These are phyloP conservation scores for Caenorhabditis sp. DNA, from an alignment of 2,888 invertebrate genomes.

Conservation along the genomic window DNA sequence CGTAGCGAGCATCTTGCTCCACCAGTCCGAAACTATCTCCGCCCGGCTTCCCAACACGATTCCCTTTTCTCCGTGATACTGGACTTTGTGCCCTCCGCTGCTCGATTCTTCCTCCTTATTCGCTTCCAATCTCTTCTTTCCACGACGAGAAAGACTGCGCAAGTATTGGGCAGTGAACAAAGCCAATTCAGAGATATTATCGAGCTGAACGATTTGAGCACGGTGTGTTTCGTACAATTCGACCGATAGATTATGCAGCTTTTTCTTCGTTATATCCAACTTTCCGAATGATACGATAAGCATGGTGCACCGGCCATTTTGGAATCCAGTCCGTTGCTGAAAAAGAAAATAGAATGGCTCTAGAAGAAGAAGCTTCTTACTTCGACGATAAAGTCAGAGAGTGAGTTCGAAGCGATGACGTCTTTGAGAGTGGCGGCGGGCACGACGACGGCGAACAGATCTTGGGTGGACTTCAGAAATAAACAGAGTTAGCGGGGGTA, in stretches of 20 bases:
- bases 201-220: constrained; percentile 53
- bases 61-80: constrained; percentile 55
- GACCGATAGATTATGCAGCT: constrained; percentile 45
- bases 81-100: constrained; percentile 27
- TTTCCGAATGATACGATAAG: constrained; percentile 55
- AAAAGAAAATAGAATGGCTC: no score
- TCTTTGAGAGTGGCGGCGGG: constrained; percentile 42
- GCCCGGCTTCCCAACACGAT: constrained; percentile 30
- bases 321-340: constrained; percentile 43
- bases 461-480: constrained; percentile 57
- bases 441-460: constrained; percentile 56
- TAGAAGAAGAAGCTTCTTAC: no score
- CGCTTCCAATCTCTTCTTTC: constrained; percentile 27
- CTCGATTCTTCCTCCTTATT: background rate
- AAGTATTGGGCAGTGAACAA: constrained; percentile 50
- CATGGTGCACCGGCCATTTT: constrained; percentile 53
- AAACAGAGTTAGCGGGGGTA: no score
- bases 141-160: constrained; percentile 47
- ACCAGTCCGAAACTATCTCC: constrained; percentile 61
- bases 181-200: constrained; percentile 27
- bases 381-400: constrained; percentile 36
- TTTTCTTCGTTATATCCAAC: constrained; percentile 39
- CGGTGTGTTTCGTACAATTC: constrained; percentile 46
- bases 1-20: constrained; percentile 61
- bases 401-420: constrained; percentile 32